Evolutionary conservation across 2,797 vertebrate genomes (phyloP).

Genomic region (Oreochromis grahami): DNA sequence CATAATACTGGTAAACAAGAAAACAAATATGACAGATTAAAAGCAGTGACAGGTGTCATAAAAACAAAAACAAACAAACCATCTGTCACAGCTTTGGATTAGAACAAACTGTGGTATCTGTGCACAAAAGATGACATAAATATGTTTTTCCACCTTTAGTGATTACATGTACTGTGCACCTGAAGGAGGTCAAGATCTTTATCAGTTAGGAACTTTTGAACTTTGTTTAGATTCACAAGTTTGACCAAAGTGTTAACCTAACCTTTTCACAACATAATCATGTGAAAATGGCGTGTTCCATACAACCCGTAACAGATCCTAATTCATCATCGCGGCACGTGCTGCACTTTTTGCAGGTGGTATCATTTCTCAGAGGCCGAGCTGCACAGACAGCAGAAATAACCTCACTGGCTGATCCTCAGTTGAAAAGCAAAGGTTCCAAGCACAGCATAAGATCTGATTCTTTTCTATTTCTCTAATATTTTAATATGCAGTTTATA

Average conservation of each 20-base stretch:
- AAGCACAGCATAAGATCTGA: background rate
- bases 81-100: constrained; percentile 19
- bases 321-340: background rate
- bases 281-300: background rate
- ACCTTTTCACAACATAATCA: background rate
- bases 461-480: background rate
- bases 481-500: background rate
- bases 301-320: background rate
- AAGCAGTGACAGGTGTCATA: constrained; percentile 3
- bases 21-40: background rate
- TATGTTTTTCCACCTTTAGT: background rate
- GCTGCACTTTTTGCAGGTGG: background rate
- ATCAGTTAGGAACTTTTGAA: background rate
- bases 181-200: background rate
- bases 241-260: background rate
- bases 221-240: background rate
- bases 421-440: background rate
- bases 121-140: background rate
- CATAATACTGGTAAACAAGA: background rate
- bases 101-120: background rate
- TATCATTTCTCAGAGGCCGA: constrained; percentile 1
- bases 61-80: background rate
- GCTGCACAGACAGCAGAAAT: background rate
- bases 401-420: background rate
- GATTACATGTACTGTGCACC: background rate